Percentiles rank a stretch among this genome's conserved stretches.
Conservation (phyloP, 2,113 vertebrate species). For the Spermophilus dauricus region DNA sequence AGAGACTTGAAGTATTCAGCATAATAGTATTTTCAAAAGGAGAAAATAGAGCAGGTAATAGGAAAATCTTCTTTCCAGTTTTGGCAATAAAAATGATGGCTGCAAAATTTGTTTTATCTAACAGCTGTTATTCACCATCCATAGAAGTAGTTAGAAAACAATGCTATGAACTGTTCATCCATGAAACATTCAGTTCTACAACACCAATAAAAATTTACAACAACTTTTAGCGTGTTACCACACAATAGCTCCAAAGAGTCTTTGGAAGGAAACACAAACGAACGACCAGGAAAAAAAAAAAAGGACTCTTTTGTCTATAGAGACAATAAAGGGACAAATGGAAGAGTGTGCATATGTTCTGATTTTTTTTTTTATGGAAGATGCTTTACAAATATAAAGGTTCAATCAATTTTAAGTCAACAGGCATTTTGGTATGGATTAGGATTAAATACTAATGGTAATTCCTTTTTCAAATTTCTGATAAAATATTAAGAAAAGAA, state of each 20-base stretch:
- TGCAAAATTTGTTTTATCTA: background rate
- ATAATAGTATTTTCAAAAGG: conserved; percentile 7
- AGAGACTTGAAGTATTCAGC: background rate
- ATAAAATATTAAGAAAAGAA: background rate
- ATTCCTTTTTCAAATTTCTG: background rate
- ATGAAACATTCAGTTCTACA: conserved; percentile 12
- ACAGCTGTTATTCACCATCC: background rate
- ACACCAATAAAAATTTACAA: background rate
- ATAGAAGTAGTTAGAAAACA: background rate
- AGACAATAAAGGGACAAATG: background rate
- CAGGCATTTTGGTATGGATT: background rate
- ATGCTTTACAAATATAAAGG: background rate
- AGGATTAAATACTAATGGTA: background rate
- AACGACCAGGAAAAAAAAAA: background rate
- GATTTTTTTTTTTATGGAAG: background rate
- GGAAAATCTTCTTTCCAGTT: background rate
- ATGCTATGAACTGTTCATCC: background rate
- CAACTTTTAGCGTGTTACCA: conserved; percentile 29
- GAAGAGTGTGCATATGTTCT: background rate
- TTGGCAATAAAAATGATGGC: background rate
- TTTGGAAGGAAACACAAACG: background rate
- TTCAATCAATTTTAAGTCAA: background rate
- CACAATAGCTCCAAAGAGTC: background rate
- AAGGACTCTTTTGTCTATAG: background rate
- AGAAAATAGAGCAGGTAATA: background rate